Percentiles rank a stretch among this genome's conserved stretches.
Evolutionary conservation across 53 echinoderm and acorn worm species (phyloP).

Genomic region (Luidia sarsii): DNA sequence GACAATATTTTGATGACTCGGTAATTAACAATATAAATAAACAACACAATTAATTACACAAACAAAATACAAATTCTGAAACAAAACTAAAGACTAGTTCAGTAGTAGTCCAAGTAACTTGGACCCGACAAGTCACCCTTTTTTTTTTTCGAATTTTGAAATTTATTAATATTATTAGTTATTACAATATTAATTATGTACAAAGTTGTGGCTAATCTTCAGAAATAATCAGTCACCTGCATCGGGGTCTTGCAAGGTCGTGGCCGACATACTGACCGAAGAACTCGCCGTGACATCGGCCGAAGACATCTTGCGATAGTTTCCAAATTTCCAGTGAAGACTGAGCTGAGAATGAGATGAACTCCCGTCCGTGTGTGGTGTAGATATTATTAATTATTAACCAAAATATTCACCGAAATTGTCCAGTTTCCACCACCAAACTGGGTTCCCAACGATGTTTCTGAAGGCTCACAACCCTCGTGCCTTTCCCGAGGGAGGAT

Average conservation of each 20-base stretch:
- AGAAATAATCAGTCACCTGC: neutral
- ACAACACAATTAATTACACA: neutral
- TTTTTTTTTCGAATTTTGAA: neutral
- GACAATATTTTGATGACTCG: too few relatives aligned
- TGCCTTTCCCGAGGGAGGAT: neutral
- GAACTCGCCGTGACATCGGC: constrained; percentile 31
- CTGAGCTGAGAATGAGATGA: neutral
- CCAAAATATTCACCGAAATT: too few relatives aligned
- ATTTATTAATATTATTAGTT: neutral
- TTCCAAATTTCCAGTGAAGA: neutral
- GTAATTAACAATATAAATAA: too few relatives aligned
- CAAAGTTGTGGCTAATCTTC: neutral
- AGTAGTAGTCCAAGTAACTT: too few relatives aligned
- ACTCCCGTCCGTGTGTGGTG: neutral
- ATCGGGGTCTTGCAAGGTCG: constrained; percentile 21
- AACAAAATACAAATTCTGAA: neutral
- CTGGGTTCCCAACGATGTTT: neutral
- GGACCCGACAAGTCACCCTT: too few relatives aligned
- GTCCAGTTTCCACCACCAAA: too few relatives aligned
- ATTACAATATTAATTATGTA: neutral
- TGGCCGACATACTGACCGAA: constrained; percentile 46
- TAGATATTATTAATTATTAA: neutral
- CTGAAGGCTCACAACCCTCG: neutral
- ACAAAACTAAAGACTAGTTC: neutral
- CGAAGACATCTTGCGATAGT: neutral